phyloP scores from a whole-genome alignment of 2,113 vertebrate genomes.

The Thunnus maccoyii region DNA sequence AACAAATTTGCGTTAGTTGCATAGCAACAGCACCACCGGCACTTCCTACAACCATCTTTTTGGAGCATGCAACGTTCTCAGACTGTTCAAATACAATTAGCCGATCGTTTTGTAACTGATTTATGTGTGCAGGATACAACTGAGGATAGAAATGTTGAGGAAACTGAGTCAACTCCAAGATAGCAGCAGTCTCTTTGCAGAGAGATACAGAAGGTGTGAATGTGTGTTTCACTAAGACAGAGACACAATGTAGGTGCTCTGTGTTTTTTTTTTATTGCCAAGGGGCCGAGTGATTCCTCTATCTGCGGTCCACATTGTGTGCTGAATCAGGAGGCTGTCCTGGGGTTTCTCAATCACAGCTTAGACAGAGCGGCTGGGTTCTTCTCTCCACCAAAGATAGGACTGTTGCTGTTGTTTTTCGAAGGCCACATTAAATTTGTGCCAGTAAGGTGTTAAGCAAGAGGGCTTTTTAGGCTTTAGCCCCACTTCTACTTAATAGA shows the following conservation, averaged over 20 bases:
- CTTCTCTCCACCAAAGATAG: neutral
- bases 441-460: conserved; percentile 20
- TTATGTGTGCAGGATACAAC: conserved; percentile 26
- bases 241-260: conserved; percentile 1
- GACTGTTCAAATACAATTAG: conserved; percentile 54
- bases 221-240: conserved; percentile 21
- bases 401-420: neutral
- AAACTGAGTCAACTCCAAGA: conserved; percentile 1
- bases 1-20: neutral
- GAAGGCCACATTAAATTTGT: conserved; percentile 4
- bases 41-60: conserved; percentile 38
- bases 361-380: conserved; percentile 4
- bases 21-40: conserved; percentile 11
- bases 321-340: conserved; percentile 50
- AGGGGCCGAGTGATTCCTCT: conserved; percentile 28
- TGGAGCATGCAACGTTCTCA: conserved; percentile 7
- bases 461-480: neutral
- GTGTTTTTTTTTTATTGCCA: conserved; percentile 27
- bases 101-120: conserved; percentile 37
- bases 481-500: neutral
- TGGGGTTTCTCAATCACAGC: conserved; percentile 32
- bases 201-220: conserved; percentile 8
- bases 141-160: conserved; percentile 33
- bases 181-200: conserved; percentile 12
- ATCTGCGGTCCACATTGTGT: conserved; percentile 23